Evolutionary conservation across 2,797 vertebrate species (phyloP).

Genomic region (Phalloptychus januarius): DNA sequence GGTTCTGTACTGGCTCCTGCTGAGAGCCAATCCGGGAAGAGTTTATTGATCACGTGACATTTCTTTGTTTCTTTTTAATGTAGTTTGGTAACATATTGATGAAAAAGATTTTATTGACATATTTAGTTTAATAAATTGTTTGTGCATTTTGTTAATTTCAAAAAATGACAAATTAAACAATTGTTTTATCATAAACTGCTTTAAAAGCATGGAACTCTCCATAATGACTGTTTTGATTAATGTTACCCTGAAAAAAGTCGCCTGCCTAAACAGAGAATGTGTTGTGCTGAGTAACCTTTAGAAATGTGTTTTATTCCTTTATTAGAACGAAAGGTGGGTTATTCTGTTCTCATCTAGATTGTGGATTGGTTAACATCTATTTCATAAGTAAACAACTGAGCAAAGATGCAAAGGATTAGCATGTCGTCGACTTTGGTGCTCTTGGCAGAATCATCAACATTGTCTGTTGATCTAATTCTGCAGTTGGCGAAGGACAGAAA

Average conservation of each 20-base stretch:
- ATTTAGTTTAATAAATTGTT: not conserved
- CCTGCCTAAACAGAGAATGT: not conserved
- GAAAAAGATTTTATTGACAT: not conserved
- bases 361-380: not conserved
- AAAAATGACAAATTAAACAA: not conserved
- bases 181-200: not conserved
- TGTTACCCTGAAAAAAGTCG: not conserved
- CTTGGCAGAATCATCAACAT: not conserved
- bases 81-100: not conserved
- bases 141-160: not conserved
- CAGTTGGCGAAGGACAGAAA: not conserved
- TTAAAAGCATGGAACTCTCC: not conserved
- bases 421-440: not conserved
- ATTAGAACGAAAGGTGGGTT: not conserved
- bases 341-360: not conserved
- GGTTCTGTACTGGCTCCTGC: no score
- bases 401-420: not conserved
- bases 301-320: not conserved
- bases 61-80: no score
- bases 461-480: conserved; percentile 5
- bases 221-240: not conserved
- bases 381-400: not conserved
- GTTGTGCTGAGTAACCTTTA: not conserved
- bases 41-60: no score
- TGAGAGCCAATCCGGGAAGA: no score